Base-by-base conservation (phyloP, 1,140 invertebrate genomes). In the Probaryconus sp. region DNA sequence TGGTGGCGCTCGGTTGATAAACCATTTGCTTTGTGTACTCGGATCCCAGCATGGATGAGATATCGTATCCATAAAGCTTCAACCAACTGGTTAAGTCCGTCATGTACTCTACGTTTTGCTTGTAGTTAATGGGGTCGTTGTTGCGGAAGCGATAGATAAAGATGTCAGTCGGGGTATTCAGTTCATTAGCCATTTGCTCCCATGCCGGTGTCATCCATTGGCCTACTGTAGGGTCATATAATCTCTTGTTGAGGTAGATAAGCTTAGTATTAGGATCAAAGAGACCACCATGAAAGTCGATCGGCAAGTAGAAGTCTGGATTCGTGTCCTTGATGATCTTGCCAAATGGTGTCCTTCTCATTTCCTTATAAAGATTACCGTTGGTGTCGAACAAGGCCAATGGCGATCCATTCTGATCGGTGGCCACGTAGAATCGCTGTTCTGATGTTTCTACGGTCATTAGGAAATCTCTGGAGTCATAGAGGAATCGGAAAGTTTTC, bases 131-230 rank as follows among this genome's bases (percentile, higher is more conserved):
- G 0, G 96, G 96, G 84, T 98, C 95, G 78, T 98, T 98, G 78
- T 96, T 95, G 63, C 93, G 91, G 88, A 96, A 97, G 60, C 96
- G 89, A 79, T 98, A 97, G 50, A 96, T 94, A 80, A 97, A 97
- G 13, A 98, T 93, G 79, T 96, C 94, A 0, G 93, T 95, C 1
- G 96, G 95, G 9, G 93, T 91, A 5, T 92, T 94, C 40, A 97
- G 88, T 53, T 92, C 89, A 7, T 93, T 93, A 0, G 95, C 93
- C 63, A 97, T 89, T 64, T 93, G 91, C 77, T 96, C 93, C 94
- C 96, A 98, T 18, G 94, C 92, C 0, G 97, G 97, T 0, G 95
- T 96, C 91, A 98, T 94, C 95, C 96, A 98, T 79, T 97, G 95
- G 2, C 96, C 97, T 28, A 97, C 94, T 0, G 92, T 90, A 0